These are phyloP conservation scores for Aptenodytes forsteri DNA, from an alignment of 2,113 vertebrate species.

Conservation along the genomic window DNA sequence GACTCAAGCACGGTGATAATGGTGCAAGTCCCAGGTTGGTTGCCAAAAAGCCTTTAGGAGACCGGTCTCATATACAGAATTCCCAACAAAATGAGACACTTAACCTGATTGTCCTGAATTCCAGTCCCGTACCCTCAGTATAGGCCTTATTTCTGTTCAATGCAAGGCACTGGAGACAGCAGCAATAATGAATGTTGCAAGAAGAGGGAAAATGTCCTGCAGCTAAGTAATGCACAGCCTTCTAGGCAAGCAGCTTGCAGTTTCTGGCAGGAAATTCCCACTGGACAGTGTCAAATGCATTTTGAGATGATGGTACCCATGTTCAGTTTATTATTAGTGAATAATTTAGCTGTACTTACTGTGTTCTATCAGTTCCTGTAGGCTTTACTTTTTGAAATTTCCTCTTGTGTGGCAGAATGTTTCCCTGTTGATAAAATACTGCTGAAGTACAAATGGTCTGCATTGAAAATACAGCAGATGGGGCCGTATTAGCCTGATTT, in stretches of 20 bases:
- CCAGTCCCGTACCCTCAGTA: not conserved
- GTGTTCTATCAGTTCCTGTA: not conserved
- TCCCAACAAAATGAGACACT: not conserved
- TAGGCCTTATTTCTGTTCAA: not conserved
- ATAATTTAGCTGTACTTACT: not conserved
- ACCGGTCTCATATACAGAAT: not conserved
- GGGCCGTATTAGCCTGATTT: not conserved
- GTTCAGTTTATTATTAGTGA: not conserved
- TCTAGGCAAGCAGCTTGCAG: not conserved
- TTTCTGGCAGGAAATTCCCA: not conserved
- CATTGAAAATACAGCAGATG: not conserved
- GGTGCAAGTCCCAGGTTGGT: not conserved
- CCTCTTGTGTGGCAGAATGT: not conserved
- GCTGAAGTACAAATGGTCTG: not conserved
- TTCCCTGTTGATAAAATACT: not conserved
- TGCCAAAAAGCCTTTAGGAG: not conserved
- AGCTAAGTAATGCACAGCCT: not conserved
- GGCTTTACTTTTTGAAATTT: not conserved
- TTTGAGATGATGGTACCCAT: not conserved
- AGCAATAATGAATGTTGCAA: not conserved
- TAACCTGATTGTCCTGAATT: not conserved
- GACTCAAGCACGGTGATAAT: not conserved
- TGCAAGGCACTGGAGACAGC: not conserved
- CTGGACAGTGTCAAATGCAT: not conserved
- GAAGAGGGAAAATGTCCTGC: not conserved